phyloP scores from a whole-genome alignment of 2,888 invertebrate species.

The Mamestra brassicae region DNA sequence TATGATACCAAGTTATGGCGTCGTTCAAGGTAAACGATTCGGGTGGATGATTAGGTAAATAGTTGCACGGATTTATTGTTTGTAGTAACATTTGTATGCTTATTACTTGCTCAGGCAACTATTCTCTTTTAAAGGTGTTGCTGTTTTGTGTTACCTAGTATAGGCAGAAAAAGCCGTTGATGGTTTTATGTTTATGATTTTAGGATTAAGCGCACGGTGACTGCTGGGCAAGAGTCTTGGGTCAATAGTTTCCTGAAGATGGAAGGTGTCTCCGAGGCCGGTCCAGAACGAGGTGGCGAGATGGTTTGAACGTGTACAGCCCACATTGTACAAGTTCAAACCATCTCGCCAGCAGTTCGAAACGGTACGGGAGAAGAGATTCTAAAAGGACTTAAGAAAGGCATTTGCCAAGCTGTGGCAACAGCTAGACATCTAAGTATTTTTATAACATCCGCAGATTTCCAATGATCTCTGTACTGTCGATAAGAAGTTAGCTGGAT shows the following conservation, averaged over 20 bases:
- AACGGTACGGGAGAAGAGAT: too few relatives aligned
- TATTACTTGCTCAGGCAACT: not conserved
- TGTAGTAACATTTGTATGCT: not conserved
- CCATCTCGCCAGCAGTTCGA: too few relatives aligned
- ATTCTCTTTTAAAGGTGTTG: not conserved
- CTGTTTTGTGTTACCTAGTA: not conserved
- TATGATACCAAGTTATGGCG: constrained; percentile 61
- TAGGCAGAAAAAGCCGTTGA: not conserved
- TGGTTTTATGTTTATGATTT: not conserved
- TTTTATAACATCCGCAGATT: too few relatives aligned
- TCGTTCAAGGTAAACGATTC: constrained; percentile 63
- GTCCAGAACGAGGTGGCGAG: not conserved
- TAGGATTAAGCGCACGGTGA: not conserved
- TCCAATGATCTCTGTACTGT: too few relatives aligned
- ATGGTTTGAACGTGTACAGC: too few relatives aligned
- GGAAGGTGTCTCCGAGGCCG: not conserved
- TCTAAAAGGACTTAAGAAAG: not conserved
- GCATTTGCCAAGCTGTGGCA: not conserved
- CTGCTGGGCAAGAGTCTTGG: not conserved
- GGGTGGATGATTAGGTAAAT: constrained; percentile 48
- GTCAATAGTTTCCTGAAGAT: not conserved
- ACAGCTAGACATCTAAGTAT: not conserved
- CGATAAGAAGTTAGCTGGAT: not conserved
- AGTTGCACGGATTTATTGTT: constrained; percentile 28
- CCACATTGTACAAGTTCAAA: too few relatives aligned